phyloP scores from a whole-genome alignment of 92 coral and sea anemone genomes.

The Palythoa caribaeorum region DNA sequence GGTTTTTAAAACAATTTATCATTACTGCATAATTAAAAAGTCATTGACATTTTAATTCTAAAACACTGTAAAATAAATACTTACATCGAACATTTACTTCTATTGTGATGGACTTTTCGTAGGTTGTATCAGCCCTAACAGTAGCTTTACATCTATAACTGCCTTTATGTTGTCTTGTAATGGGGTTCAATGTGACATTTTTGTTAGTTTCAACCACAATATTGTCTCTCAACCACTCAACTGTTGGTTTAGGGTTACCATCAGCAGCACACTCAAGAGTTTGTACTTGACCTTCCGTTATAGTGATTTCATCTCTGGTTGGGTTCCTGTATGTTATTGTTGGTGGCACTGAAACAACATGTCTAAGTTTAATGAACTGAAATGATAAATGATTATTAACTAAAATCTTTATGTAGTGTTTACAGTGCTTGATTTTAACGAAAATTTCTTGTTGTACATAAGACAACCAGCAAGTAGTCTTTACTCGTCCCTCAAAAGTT shows the following conservation, averaged over 20 bases:
- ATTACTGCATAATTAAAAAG: too few species aligned
- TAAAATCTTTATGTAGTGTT: too few species aligned
- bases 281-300: not conserved
- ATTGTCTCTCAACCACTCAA: slow-evolving; percentile 14
- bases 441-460: too few species aligned
- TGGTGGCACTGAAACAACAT: slow-evolving; percentile 14
- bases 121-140: not conserved
- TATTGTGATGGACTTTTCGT: not conserved
- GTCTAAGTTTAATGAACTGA: too few species aligned
- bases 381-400: too few species aligned
- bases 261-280: slow-evolving; percentile 7
- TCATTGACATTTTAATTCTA: too few species aligned
- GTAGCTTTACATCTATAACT: slow-evolving; percentile 21
- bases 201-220: not conserved
- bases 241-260: slow-evolving; percentile 32
- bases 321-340: slow-evolving; percentile 31
- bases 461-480: too few species aligned
- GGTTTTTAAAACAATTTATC: not conserved
- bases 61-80: not conserved
- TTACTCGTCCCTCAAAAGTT: too few species aligned
- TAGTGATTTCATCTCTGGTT: not conserved
- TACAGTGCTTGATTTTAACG: too few species aligned
- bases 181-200: slow-evolving; percentile 13
- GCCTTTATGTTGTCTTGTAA: slow-evolving; percentile 1
- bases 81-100: slow-evolving; percentile 18